Evolutionary conservation across 2,113 vertebrate genomes (phyloP), one percentile per base, ranked within the genome.

Genomic region (Recurvirostra avosetta): DNA sequence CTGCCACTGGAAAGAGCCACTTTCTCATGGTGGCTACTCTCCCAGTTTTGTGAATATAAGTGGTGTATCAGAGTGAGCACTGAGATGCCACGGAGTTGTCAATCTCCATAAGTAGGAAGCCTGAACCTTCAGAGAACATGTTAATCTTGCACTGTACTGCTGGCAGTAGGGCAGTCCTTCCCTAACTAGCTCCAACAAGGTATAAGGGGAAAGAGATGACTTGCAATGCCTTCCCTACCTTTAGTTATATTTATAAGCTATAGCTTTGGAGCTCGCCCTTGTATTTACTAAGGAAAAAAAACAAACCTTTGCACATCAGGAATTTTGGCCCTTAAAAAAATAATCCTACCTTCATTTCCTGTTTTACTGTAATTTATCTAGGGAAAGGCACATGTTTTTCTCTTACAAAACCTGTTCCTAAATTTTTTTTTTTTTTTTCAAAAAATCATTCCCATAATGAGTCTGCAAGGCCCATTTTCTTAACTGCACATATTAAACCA

Each of bases 81-180:
- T 58, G 25, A 47, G 45, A 61, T 22, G 17, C 18, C 30, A 32
- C 18, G 20, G 9, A 50, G 32, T 11, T 34, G 11, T 50, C 41
- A 49, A 0, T 36, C 19, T 62, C 47, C 2, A 0, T 70, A 25
- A 38, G 23, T 6, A 43, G 15, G 29, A 73, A 79, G 22, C 26
- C 49, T 70, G 36, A 82, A 23, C 22, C 40, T 56, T 65, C 30
- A 49, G 43, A 56, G 32, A 58, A 50, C 56, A 19, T 0, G 0
- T 22, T 63, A 32, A 15, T 43, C 30, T 27, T 36, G 41, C 18
- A 18, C 21, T 49, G 49, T 32, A 15, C 10, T 38, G 18, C 52
- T 53, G 62, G 12, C 63, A 56, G 22, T 27, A 38, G 27, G 30
- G 22, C 30, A 68, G 30, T 34, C 19, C 47, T 49, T 70, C 23